Conservation (phyloP, 2,888 invertebrate genomes). For the Synanthedon tipuliformis region DNA sequence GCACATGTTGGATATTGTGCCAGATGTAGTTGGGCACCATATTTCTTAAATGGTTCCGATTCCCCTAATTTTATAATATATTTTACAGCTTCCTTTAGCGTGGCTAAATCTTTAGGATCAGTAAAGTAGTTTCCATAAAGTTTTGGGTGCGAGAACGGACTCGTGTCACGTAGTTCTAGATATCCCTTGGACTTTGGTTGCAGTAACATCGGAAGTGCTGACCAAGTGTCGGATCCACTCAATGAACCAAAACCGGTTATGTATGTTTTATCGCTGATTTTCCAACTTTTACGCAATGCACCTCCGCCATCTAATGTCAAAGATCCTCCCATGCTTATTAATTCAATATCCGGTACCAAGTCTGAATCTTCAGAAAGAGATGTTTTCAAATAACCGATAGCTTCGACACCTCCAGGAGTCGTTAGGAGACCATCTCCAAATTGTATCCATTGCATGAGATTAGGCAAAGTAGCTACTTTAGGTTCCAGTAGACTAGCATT, state of each 20-base stretch:
- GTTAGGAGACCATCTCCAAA: slow-evolving; percentile 69
- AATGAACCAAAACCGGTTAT: slow-evolving; percentile 67
- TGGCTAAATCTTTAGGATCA: slow-evolving; percentile 72
- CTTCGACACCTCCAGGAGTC: slow-evolving; percentile 75
- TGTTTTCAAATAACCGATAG: slow-evolving; percentile 73
- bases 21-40: slow-evolving; percentile 64
- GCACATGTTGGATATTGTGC: slow-evolving; percentile 67
- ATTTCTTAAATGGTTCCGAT: slow-evolving; percentile 71
- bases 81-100: slow-evolving; percentile 72
- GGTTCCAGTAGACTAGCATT: slow-evolving; percentile 52
- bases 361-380: slow-evolving; percentile 62
- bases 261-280: slow-evolving; percentile 69
- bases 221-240: slow-evolving; percentile 70
- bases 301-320: slow-evolving; percentile 71
- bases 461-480: slow-evolving; percentile 48
- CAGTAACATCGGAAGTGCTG: slow-evolving; percentile 76
- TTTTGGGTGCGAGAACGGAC: slow-evolving; percentile 80
- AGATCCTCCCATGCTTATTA: slow-evolving; percentile 74
- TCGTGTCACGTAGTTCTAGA: slow-evolving; percentile 76
- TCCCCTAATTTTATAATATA: slow-evolving; percentile 69
- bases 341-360: slow-evolving; percentile 74
- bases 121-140: slow-evolving; percentile 84
- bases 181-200: slow-evolving; percentile 81
- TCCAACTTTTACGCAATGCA: slow-evolving; percentile 63
- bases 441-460: slow-evolving; percentile 55